phyloP scores from a whole-genome alignment of 2,888 invertebrate genomes.

The Podabrus alpinus region DNA sequence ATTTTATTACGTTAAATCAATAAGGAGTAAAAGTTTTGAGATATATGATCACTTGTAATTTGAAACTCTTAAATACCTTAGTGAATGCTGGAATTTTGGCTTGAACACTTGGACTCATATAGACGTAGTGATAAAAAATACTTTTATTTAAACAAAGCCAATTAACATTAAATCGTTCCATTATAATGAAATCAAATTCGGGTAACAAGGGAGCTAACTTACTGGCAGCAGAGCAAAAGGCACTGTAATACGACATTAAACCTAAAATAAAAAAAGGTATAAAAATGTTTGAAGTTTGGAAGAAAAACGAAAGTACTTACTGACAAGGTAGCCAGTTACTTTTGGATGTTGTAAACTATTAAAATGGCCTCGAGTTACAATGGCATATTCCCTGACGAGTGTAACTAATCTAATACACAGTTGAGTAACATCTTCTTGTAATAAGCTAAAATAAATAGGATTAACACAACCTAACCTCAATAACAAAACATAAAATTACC shows the following conservation, averaged over 20 bases:
- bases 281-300: slow-evolving; percentile 30
- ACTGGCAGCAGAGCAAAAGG: slow-evolving; percentile 64
- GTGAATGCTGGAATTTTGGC: slow-evolving; percentile 42
- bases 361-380: slow-evolving; percentile 63
- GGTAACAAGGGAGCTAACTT: slow-evolving; percentile 62
- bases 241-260: slow-evolving; percentile 66
- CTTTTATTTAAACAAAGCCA: slow-evolving; percentile 72
- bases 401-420: slow-evolving; percentile 66
- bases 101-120: slow-evolving; percentile 46
- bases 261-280: slow-evolving; percentile 47
- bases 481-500: slow-evolving; percentile 33
- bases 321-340: slow-evolving; percentile 35
- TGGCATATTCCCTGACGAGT: slow-evolving; percentile 66
- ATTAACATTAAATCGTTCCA: slow-evolving; percentile 65
- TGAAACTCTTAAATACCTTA: slow-evolving; percentile 34
- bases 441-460: slow-evolving; percentile 41
- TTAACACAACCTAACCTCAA: slow-evolving; percentile 8
- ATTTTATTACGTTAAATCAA: not conserved
- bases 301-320: slow-evolving; percentile 32
- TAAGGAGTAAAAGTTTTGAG: not conserved
- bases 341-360: slow-evolving; percentile 26
- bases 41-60: not conserved
- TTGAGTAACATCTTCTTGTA: slow-evolving; percentile 54
- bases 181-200: slow-evolving; percentile 64
- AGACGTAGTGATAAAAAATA: slow-evolving; percentile 59